phyloP scores from a whole-genome alignment of 2,113 vertebrate genomes.

The Anarrhichthys ocellatus region DNA sequence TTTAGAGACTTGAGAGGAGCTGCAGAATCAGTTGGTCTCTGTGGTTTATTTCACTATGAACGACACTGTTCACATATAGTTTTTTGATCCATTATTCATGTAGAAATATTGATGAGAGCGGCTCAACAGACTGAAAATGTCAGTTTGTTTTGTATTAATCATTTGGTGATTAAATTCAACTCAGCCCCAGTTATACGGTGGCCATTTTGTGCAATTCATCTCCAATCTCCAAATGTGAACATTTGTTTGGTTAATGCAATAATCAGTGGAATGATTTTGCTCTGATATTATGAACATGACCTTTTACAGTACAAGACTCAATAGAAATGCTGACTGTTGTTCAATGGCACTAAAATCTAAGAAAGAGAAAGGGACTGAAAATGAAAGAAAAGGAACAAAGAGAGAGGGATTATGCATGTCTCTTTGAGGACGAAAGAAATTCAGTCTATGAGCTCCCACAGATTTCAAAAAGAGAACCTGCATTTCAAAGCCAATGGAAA shows the following conservation, averaged over 20 bases:
- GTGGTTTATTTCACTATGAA: not conserved
- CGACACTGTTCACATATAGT: not conserved
- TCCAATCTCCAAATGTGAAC: not conserved
- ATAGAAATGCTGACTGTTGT: conserved; percentile 21
- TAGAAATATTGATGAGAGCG: not conserved
- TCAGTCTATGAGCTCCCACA: conserved; percentile 21
- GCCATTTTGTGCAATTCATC: not conserved
- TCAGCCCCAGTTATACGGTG: not conserved
- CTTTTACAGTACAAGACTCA: not conserved
- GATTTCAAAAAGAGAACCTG: conserved; percentile 64
- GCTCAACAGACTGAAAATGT: not conserved
- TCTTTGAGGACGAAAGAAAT: conserved; percentile 23
- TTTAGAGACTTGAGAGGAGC: not conserved
- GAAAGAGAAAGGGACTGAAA: not conserved
- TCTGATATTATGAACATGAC: not conserved
- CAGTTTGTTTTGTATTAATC: not conserved
- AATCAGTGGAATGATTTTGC: not conserved
- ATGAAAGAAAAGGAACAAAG: conserved; percentile 21
- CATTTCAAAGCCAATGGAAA: conserved; percentile 76
- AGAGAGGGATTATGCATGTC: conserved; percentile 17
- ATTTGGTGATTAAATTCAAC: not conserved
- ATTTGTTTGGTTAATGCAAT: not conserved
- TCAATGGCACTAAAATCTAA: conserved; percentile 2
- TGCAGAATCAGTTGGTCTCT: not conserved
- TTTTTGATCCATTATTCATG: not conserved